Base-by-base conservation (phyloP, 2,113 vertebrate genomes). In the Mesembrinibis cayennensis region DNA sequence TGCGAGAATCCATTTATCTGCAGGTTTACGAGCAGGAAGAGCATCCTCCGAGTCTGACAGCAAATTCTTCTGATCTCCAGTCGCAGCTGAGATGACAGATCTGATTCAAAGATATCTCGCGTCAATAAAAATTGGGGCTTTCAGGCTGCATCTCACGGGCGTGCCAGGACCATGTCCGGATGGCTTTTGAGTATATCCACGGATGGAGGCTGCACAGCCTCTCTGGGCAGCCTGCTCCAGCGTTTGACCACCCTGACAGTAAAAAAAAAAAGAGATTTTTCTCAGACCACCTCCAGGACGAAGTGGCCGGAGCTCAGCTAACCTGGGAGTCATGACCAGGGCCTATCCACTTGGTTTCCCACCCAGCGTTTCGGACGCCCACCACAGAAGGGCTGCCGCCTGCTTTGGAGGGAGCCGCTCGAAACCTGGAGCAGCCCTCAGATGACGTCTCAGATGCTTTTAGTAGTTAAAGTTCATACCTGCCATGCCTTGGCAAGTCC, bases 151-250 rank as follows among this genome's bases (percentile, higher is more conserved):
- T 20, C 38, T 32, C 32, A 23, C 40, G 1, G 4, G 9, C 2
- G 11, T 38, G 16, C 26, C 27, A 76, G 26, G 16, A 44, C 25
- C 7, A 2, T 2, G 7, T 25, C 40, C 2, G 1, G 13, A 16
- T 47, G n/a, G n/a, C 18, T 70, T 62, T 36, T 42, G n/a, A 71
- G 2, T 32, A 42, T 56, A 20, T 71, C 72, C n/a, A 42, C 36
- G 42, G 63, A 32, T 36, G n/a, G 56, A 83, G 70, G 18, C 44
- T 8, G 15, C 14, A 19, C 29, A 9, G 16, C 16, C 45, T 53
- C 74, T n/a, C 26, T 34, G 22, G 18, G 34, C 29, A 72, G n/a
- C 36, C 27, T 44, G 26, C 30, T 63, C 36, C 42, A 42, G 40
- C 1, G 0, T 30, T 13, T 55, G 30, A 50, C 25, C 58, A 32